Base-by-base conservation (phyloP, 2,888 invertebrate species). In the Tromatobia lineatoria region DNA sequence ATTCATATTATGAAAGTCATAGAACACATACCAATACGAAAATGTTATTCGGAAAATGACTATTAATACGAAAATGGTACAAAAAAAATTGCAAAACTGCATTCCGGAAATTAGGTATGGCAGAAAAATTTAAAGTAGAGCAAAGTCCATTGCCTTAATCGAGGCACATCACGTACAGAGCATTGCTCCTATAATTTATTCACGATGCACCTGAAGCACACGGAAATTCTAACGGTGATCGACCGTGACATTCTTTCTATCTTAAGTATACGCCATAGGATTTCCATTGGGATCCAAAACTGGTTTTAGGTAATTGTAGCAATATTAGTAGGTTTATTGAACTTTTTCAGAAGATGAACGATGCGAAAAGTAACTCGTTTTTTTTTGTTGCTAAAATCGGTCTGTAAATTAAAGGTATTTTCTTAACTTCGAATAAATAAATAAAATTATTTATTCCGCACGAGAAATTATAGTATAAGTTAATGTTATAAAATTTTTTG, bases 151-250 rank as follows among this genome's bases (percentile, higher is more conserved):
- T 20, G 42, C 29, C 71, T 61, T 34, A 45, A 11, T 59, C 59
- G 11, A 81, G 54, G 74, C 84, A 57, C 67, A 78, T 84, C 81
- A 74, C 84, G 84, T 78, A 67, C 61, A 25, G 25, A 20, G 54
- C 52, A 45, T n/a, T 38, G 45, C 70, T 80, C 69, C 69, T 64
- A 57, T 74, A 64, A 64, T 74, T 80, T 74, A 78, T 78, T 78
- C 77, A 64, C 64, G 57, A 57, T 84, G 77, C 84, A 84, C 81
- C 50, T 74, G 61, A 29, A 69, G 57, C 8, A 3, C 42, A 77
- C 57, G 59, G 78, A 81, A 81, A 78, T 84, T 84, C 77, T 81
- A 84, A 84, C 84, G 84, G 84, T 70, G 69, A 69, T 47, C 73
- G 78, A 69, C 66, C 42, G 70, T 45, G 52, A 70, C 80, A 69